A percentile compares a stretch with the other conserved stretches of the same genome.
Evolutionary conservation across 2,888 invertebrate species (phyloP).

Genomic region (Luperina nickerlii): DNA sequence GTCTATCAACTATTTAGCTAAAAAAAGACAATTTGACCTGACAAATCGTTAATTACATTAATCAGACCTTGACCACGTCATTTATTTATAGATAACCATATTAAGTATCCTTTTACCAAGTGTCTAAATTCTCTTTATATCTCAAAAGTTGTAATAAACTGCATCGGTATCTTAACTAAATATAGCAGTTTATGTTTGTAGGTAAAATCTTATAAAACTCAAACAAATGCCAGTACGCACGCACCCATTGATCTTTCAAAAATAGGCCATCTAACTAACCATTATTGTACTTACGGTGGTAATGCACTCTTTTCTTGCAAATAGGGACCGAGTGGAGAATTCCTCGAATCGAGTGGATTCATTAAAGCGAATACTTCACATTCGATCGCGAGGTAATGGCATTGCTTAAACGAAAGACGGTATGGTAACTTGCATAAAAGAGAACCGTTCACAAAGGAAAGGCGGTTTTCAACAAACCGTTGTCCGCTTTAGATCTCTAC

Average conservation of each 20-base stretch:
- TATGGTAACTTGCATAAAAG: slow-evolving; percentile 68
- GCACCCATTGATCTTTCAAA: slow-evolving; percentile 40
- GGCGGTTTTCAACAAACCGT: slow-evolving; percentile 67
- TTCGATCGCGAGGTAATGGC: slow-evolving; percentile 74
- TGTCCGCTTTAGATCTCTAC: slow-evolving; percentile 66
- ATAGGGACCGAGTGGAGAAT: slow-evolving; percentile 64
- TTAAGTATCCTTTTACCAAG: background rate
- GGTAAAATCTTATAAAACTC: background rate
- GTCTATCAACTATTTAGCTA: slow-evolving; percentile 10
- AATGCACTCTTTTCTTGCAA: slow-evolving; percentile 64
- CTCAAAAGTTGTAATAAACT: background rate
- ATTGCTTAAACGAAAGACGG: slow-evolving; percentile 71
- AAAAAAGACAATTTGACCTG: background rate
- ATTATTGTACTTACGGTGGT: slow-evolving; percentile 64
- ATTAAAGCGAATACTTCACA: slow-evolving; percentile 75
- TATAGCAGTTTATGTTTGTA: background rate
- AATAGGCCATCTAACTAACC: slow-evolving; percentile 55
- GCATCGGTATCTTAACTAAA: slow-evolving; percentile 17
- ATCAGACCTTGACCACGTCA: background rate
- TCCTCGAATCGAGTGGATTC: slow-evolving; percentile 73
- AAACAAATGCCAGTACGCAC: slow-evolving; percentile 27
- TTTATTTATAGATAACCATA: background rate
- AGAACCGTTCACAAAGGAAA: slow-evolving; percentile 65
- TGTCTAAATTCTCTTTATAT: background rate
- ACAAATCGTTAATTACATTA: background rate